Evolutionary conservation across 2,888 invertebrate species (phyloP), one percentile per base, ranked within the genome.

Genomic region (Caenorhabditis parvicauda): DNA sequence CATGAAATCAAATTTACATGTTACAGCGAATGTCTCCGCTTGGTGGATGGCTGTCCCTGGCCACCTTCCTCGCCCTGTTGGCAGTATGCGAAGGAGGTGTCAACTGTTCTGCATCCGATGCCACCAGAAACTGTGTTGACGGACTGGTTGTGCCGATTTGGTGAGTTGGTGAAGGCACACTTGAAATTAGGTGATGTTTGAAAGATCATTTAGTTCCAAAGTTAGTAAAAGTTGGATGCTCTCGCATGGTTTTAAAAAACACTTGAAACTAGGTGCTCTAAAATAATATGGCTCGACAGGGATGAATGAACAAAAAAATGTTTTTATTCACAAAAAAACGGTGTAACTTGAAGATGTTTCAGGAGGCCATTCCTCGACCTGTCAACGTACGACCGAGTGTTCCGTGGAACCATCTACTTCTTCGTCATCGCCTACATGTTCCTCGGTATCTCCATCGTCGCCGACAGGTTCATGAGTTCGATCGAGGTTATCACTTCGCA

Each of bases 381-480:
- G 56, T 29, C 55, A 22, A 27, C 64, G 37, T 48, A 47, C 25
- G 78, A 80, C 42, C 69, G 78, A 47, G 39, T 77, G 6, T 25
- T 76, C 22, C 67, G 98, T 28, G 96, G 96, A 41, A 79, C 89
- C 64, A 88, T 92, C 62, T 99, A 98, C 85, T 92, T 96, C 84
- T 74, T 91, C 48, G 84, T 87, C 44, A 87, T 99, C 83, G 85
- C 90, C 77, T 99, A 95, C 83, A 87, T 96, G 82, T 99, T 98
- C 85, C 90, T 99, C 81, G 98, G 98, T 54, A 95, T 98, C 43
- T 95, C 96, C 74, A 95, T 98, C 82, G 90, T 96, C 70, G 94
- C 96, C 72, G 98, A 98, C 83, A 88, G 95, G 59, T 98, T 98
- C 85, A 98, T 98, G 98, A 92, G 93, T 39, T 90, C 95, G 77